A percentile compares a stretch with the other conserved stretches of the same genome.
Conservation (phyloP, 2,888 invertebrate genomes). For the Ophion ventricosus region DNA sequence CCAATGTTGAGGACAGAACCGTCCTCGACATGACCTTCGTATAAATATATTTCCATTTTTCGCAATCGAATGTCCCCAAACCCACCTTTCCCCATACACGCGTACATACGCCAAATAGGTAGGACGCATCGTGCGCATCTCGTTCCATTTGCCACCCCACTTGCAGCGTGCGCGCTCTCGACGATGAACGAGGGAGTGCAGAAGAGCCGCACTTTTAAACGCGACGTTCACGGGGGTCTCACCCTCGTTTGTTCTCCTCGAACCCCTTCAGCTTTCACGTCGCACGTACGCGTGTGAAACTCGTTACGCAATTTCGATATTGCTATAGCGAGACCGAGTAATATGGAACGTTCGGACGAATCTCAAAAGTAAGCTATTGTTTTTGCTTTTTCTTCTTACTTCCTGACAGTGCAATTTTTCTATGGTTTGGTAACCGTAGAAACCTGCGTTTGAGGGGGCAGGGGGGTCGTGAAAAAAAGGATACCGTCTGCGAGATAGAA, state of each 20-base stretch:
- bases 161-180: conserved; percentile 32
- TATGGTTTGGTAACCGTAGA: too few species aligned
- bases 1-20: too few species aligned
- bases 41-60: not conserved
- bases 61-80: too few species aligned
- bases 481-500: too few species aligned
- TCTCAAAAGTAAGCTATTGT: not conserved
- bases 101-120: conserved; percentile 1
- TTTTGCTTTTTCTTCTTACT: not conserved
- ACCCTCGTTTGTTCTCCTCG: conserved; percentile 21
- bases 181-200: conserved; percentile 58
- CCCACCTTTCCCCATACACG: not conserved
- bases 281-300: conserved; percentile 52
- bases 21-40: too few species aligned
- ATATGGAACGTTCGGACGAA: not conserved
- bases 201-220: conserved; percentile 44
- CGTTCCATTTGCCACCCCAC: conserved; percentile 32
- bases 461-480: too few species aligned
- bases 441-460: too few species aligned
- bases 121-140: conserved; percentile 54
- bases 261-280: not conserved
- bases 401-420: not conserved
- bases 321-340: not conserved
- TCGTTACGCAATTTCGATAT: conserved; percentile 58
- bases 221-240: conserved; percentile 36